phyloP scores from a whole-genome alignment of 2,113 vertebrate genomes.

The Fregata magnificens region DNA sequence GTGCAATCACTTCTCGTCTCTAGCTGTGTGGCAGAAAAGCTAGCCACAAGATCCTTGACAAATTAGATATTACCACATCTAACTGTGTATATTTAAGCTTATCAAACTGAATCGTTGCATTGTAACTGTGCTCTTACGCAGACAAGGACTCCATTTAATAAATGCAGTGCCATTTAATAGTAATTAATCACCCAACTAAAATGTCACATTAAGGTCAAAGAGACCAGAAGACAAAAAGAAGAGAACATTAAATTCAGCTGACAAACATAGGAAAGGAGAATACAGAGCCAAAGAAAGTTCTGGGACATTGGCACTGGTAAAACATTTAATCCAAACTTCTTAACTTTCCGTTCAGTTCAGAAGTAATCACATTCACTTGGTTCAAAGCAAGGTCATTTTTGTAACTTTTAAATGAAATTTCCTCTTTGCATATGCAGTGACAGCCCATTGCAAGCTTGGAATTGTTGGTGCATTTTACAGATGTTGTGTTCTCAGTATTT shows the following conservation, averaged over 20 bases:
- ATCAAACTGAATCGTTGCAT: constrained; percentile 80
- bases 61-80: constrained; percentile 81
- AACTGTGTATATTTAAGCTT: constrained; percentile 82
- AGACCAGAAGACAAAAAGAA: constrained; percentile 72
- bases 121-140: constrained; percentile 68
- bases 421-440: not conserved
- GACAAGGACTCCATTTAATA: constrained; percentile 78
- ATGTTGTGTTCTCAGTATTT: not conserved
- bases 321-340: constrained; percentile 66
- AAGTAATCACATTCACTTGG: constrained; percentile 60
- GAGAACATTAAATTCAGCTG: constrained; percentile 70
- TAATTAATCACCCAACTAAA: constrained; percentile 78
- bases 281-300: constrained; percentile 61
- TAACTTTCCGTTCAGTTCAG: constrained; percentile 55
- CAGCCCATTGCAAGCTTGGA: constrained; percentile 33
- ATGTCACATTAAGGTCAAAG: constrained; percentile 82
- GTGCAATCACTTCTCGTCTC: constrained; percentile 58
- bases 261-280: constrained; percentile 65
- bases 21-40: constrained; percentile 71
- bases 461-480: constrained; percentile 19
- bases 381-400: constrained; percentile 64
- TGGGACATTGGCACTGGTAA: constrained; percentile 61
- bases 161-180: constrained; percentile 73
- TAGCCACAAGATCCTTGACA: constrained; percentile 74
- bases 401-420: constrained; percentile 55